Evolutionary conservation across 2,888 invertebrate genomes (phyloP).

Genomic region (Synergus umbraculus): DNA sequence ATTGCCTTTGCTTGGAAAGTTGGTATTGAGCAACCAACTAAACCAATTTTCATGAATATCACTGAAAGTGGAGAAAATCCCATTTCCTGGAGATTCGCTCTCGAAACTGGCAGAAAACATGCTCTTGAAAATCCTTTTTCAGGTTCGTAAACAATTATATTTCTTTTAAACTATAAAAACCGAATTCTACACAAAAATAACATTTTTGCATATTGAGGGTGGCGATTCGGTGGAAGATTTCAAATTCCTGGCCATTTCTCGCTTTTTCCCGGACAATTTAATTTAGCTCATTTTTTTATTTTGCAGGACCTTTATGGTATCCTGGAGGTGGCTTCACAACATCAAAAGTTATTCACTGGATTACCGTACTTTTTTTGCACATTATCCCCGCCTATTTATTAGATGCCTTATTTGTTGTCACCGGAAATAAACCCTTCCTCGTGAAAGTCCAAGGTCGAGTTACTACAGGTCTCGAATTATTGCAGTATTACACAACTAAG

Average conservation of each 20-base stretch:
- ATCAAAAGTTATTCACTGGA: conserved; percentile 82
- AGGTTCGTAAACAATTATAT: conserved; percentile 59
- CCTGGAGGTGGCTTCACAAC: conserved; percentile 85
- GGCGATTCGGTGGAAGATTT: no score
- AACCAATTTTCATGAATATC: conserved; percentile 85
- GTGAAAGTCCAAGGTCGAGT: conserved; percentile 83
- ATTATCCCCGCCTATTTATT: conserved; percentile 88
- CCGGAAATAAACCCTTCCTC: conserved; percentile 87
- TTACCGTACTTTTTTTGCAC: conserved; percentile 86
- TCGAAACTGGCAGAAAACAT: conserved; percentile 82
- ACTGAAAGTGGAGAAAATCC: conserved; percentile 88
- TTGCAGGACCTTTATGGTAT: conserved; percentile 72
- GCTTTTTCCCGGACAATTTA: not conserved
- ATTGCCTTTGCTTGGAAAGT: conserved; percentile 86
- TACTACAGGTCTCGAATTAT: conserved; percentile 81
- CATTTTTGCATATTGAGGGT: not conserved
- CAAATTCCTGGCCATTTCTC: no score
- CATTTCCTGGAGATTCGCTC: conserved; percentile 90
- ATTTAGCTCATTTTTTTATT: conserved; percentile 46
- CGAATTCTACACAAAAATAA: no score
- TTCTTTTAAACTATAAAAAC: no score
- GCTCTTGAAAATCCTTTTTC: conserved; percentile 81
- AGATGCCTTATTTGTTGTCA: conserved; percentile 83
- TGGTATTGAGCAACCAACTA: conserved; percentile 75
- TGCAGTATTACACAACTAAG: conserved; percentile 89